Conservation (phyloP, 2,888 invertebrate species). For the Odontocerum albicorne region DNA sequence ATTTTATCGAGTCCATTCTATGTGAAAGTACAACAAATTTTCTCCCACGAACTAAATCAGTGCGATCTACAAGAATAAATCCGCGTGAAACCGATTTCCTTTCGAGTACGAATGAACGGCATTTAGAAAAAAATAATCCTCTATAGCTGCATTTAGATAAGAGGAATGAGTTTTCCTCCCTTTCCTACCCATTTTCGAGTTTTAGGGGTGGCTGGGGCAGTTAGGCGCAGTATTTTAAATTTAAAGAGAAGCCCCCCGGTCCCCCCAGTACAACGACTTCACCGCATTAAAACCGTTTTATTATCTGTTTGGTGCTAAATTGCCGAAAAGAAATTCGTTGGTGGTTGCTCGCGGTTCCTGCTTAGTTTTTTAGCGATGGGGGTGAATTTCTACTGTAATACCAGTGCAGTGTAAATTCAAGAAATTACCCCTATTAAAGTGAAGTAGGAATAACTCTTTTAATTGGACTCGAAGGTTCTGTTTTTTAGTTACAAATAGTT, state of each 20-base stretch:
- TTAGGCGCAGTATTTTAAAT: constrained; percentile 36
- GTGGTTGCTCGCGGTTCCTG: constrained; percentile 29
- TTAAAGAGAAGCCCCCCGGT: constrained; percentile 35
- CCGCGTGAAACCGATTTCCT: constrained; percentile 11
- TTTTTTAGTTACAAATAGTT: too few relatives aligned
- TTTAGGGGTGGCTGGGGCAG: constrained; percentile 8
- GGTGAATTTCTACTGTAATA: neutral
- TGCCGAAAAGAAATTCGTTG: constrained; percentile 55
- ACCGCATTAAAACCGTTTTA: constrained; percentile 57
- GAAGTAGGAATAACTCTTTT: too few relatives aligned
- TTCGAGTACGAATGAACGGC: constrained; percentile 18
- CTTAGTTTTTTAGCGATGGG: constrained; percentile 14
- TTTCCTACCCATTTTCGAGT: neutral
- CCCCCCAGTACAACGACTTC: constrained; percentile 18
- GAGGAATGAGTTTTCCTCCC: constrained; percentile 15
- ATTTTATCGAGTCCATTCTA: too few relatives aligned
- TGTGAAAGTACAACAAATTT: too few relatives aligned
- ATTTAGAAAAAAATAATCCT: constrained; percentile 32
- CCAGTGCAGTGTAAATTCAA: neutral
- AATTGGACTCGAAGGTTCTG: too few relatives aligned
- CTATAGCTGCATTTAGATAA: constrained; percentile 36
- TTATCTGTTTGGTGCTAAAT: constrained; percentile 60
- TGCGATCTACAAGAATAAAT: constrained; percentile 24
- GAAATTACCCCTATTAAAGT: too few relatives aligned
- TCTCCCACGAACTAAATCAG: too few relatives aligned